Base-by-base conservation (phyloP, 2,113 vertebrate species). In the Anser brachyrhynchus region DNA sequence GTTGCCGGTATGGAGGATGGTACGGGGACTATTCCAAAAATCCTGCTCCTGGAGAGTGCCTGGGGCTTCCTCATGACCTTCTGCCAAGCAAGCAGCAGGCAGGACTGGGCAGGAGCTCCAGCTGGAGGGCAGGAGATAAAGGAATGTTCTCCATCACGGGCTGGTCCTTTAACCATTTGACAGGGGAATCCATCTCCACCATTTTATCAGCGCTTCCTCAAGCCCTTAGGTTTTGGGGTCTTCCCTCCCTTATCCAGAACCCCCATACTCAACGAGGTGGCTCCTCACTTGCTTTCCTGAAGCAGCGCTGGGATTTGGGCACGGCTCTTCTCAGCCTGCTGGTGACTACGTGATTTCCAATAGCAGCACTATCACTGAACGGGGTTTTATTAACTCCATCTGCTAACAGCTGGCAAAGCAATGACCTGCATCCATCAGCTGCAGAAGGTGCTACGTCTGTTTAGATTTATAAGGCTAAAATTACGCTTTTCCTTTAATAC, bases 341-440 rank as follows among this genome's bases (percentile, higher is more conserved):
- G 1, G 11, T 14, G 11, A 61, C 49, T 7, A 11, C 1, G 1
- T 4, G 0, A 0, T 10, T 83, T 52, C 43, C 29, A 21, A 74
- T 0, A 77, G 16, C n/a, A 41, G 55, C 55, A 11, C 55, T 46
- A 28, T 8, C n/a, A 13, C 23, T 10, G 22, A 46, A 14, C 29
- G 17, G 41, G 20, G 6, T 55, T 90, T 92, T 86, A 88, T 54
- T 59, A 67, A 64, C 37, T 91, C 74, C 72, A 58, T 46, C 59
- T n/a, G n/a, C 71, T 59, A 61, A 61, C 33, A 75, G 33, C 69
- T 65, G 41, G 66, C 80, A 82, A 52, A 0, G 4, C 74, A 52
- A 51, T 10, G 72, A 77, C 54, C 39, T 9, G 1, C 44, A 44
- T 8, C 51, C 59, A 39, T 0, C 0, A n/a, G 65, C 69, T 87